Conservation (phyloP, 2,888 invertebrate genomes). For the Campoletis raptor region DNA sequence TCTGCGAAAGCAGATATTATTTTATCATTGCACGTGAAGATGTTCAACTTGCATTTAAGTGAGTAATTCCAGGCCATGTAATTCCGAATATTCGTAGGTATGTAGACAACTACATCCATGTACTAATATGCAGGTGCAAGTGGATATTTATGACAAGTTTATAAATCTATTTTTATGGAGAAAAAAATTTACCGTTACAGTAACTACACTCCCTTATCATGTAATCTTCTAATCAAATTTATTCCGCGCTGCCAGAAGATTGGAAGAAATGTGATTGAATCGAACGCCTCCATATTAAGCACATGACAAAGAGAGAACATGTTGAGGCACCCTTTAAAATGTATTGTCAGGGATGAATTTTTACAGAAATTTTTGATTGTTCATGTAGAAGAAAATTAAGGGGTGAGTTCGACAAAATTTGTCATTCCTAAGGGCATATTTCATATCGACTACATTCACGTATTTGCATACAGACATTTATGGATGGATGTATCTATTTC, state of each 20-base stretch:
- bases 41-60: background rate
- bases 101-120: background rate
- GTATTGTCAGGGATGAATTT: background rate
- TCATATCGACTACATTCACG: background rate
- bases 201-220: no score
- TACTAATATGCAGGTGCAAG: slow-evolving; percentile 13
- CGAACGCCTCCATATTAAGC: background rate
- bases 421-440: background rate
- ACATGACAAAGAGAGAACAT: background rate
- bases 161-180: no score
- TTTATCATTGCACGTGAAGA: slow-evolving; percentile 11
- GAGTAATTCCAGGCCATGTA: slow-evolving; percentile 13
- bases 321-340: background rate
- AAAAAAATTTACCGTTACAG: no score
- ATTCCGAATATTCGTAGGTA: background rate
- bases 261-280: background rate
- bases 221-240: no score
- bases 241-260: background rate
- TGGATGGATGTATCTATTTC: slow-evolving; percentile 7
- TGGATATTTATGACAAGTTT: no score
- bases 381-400: background rate
- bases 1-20: background rate
- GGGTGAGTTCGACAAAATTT: background rate
- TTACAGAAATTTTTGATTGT: background rate
- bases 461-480: background rate